These are phyloP conservation scores for Chascanopsetta lugubris DNA, from an alignment of 2,113 vertebrate species.

Conservation along the genomic window DNA sequence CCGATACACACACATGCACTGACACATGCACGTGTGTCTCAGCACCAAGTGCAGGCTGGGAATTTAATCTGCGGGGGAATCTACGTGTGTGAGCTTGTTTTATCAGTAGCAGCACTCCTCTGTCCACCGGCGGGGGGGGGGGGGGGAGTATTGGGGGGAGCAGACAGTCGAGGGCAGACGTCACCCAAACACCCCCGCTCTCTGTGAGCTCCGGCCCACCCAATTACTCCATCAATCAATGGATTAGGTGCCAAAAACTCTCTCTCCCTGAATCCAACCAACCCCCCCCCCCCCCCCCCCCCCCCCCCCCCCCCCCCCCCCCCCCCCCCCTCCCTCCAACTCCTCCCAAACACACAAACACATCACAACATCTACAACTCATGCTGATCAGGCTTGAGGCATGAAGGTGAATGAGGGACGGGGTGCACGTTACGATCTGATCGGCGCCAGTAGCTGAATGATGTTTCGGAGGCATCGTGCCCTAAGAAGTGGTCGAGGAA, in stretches of 20 bases:
- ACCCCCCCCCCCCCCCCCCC: constrained; percentile 21
- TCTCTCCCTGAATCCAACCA: constrained; percentile 63
- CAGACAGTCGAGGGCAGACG: constrained; percentile 58
- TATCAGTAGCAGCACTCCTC: constrained; percentile 53
- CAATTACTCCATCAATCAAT: constrained; percentile 73
- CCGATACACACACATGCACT: constrained; percentile 1
- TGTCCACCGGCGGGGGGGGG: constrained; percentile 32
- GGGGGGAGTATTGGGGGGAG: constrained; percentile 50
- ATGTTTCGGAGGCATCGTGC: constrained; percentile 1
- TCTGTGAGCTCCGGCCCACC: constrained; percentile 67
- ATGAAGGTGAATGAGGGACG: constrained; percentile 39
- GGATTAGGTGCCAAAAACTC: constrained; percentile 68
- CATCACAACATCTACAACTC: constrained; percentile 37
- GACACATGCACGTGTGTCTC: not conserved
- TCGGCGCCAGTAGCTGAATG: too few relatives aligned
- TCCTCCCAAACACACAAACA: constrained; percentile 69
- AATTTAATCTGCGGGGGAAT: constrained; percentile 47
- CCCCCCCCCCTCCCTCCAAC: constrained; percentile 34
- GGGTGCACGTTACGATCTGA: constrained; percentile 12
- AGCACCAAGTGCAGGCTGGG: constrained; percentile 1
- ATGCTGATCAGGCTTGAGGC: constrained; percentile 15
- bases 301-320: constrained; percentile 22
- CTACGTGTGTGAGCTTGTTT: constrained; percentile 29
- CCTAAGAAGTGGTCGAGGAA: not conserved
- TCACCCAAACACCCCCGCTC: constrained; percentile 56